A percentile compares a stretch with the other conserved stretches of the same genome.
phyloP scores from a whole-genome alignment of 30 jellyfish, hydroid and myxozoan species.

The Catostylus mosaicus region DNA sequence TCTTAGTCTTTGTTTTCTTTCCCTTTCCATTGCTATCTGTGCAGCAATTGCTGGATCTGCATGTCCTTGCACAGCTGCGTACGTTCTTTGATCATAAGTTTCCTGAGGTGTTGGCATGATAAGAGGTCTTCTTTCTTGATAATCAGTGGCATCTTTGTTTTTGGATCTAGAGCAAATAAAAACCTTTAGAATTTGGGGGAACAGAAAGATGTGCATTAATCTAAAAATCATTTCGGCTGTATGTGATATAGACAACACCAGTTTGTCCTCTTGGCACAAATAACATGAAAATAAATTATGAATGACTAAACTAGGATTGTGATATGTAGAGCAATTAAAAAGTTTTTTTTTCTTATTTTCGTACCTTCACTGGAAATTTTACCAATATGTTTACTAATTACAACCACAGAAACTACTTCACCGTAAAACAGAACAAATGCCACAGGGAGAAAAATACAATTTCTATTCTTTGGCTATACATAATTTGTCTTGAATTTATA shows the following conservation, averaged over 20 bases:
- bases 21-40: constrained; percentile 34
- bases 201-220: background rate
- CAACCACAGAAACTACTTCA: too few species aligned
- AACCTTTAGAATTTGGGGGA: too few species aligned
- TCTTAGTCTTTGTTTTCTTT: constrained; percentile 17
- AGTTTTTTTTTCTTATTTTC: too few species aligned
- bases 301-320: background rate
- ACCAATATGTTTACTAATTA: too few species aligned
- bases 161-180: background rate
- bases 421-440: too few species aligned
- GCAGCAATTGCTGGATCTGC: constrained; percentile 46
- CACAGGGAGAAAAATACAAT: too few species aligned
- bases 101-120: background rate
- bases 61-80: constrained; percentile 27
- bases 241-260: background rate
- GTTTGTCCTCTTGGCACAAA: background rate
- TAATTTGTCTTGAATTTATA: background rate
- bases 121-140: background rate
- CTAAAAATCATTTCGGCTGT: background rate
- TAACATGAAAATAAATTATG: background rate
- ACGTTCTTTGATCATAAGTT: background rate
- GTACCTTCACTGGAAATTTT: too few species aligned
- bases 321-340: background rate
- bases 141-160: background rate
- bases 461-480: too few species aligned